Conservation (phyloP, 2,113 vertebrate species). For the Ctenodactylus gundi region DNA sequence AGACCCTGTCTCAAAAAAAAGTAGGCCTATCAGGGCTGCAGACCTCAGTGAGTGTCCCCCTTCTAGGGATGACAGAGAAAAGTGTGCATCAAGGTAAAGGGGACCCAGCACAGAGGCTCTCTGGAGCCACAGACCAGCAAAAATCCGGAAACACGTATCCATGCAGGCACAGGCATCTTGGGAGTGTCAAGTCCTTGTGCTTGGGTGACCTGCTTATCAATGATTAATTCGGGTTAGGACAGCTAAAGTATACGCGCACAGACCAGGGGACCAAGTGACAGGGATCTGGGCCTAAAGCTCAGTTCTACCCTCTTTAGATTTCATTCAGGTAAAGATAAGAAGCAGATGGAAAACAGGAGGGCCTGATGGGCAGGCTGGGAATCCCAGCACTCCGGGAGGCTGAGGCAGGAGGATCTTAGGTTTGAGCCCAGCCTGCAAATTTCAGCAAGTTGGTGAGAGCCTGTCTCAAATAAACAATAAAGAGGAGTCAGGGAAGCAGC, state of each 20-base stretch:
- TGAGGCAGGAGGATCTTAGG: neutral
- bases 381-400: neutral
- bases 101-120: neutral
- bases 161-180: neutral
- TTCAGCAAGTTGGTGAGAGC: no score
- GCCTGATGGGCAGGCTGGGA: neutral
- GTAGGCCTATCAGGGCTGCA: neutral
- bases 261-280: neutral
- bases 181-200: neutral
- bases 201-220: neutral
- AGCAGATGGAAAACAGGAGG: no score
- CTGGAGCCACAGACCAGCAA: neutral
- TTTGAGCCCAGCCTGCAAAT: neutral
- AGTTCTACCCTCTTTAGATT: neutral
- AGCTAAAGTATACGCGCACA: neutral
- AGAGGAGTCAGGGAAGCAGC: neutral
- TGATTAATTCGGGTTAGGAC: neutral
- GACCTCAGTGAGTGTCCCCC: neutral
- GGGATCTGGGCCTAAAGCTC: neutral
- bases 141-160: neutral
- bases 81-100: neutral
- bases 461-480: neutral
- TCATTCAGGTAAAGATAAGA: neutral
- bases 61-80: neutral
- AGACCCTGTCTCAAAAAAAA: no score